phyloP scores from a whole-genome alignment of 2,888 invertebrate species.

The Parascotia fuliginaria region DNA sequence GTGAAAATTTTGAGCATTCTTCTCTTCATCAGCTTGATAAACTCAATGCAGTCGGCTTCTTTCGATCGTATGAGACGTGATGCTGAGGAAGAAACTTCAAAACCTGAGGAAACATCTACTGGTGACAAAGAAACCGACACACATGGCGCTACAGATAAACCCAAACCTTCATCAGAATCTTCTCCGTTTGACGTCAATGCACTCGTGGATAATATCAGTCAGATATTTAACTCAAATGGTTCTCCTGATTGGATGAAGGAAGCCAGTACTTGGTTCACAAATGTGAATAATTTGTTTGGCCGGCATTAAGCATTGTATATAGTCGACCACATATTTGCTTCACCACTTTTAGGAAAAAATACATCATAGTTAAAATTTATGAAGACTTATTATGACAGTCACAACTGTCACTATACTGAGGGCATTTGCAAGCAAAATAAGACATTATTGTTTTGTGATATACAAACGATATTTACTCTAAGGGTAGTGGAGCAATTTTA shows the following conservation, averaged over 20 bases:
- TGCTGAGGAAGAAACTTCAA: neutral
- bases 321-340: too few relatives aligned
- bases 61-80: conserved; percentile 9
- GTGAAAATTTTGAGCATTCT: conserved; percentile 28
- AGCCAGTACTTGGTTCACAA: neutral
- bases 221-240: neutral
- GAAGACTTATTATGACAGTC: too few relatives aligned
- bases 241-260: neutral
- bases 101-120: neutral
- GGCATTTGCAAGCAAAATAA: too few relatives aligned
- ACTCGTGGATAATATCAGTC: neutral
- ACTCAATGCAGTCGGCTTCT: conserved; percentile 16
- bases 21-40: conserved; percentile 32
- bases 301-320: neutral
- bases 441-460: too few relatives aligned
- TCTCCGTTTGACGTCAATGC: neutral
- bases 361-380: too few relatives aligned
- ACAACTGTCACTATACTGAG: too few relatives aligned
- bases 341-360: too few relatives aligned
- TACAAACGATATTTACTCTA: too few relatives aligned
- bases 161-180: neutral
- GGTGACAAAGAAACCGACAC: neutral
- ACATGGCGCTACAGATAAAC: neutral
- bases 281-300: too few relatives aligned
- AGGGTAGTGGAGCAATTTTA: too few relatives aligned